Conservation (phyloP, 1,140 invertebrate genomes). For the Drosophila athabasca region DNA sequence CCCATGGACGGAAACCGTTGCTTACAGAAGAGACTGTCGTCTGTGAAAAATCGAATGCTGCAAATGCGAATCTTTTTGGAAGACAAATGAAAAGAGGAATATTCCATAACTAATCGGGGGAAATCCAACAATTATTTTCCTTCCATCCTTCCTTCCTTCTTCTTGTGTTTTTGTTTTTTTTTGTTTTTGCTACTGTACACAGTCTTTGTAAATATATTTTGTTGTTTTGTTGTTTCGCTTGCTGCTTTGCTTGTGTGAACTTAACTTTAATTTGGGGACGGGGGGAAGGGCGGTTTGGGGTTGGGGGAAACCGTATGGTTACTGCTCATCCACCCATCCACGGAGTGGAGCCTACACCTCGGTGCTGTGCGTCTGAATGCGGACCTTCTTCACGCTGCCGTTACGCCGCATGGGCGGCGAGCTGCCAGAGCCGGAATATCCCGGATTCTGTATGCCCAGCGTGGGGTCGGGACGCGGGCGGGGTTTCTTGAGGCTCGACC, state of each 20-base stretch:
- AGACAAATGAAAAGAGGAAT: conserved; percentile 74
- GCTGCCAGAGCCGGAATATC: conserved; percentile 88
- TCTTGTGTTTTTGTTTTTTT: conserved; percentile 31
- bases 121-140: conserved; percentile 28
- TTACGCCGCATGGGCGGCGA: conserved; percentile 91
- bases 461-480: conserved; percentile 85
- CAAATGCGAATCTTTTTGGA: conserved; percentile 59
- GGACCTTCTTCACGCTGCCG: conserved; percentile 93
- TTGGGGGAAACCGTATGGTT: conserved; percentile 12
- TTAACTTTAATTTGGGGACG: conserved; percentile 17
- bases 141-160: conserved; percentile 24
- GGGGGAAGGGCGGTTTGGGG: not conserved
- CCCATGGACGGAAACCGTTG: conserved; percentile 79
- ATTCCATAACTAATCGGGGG: conserved; percentile 44
- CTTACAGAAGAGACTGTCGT: conserved; percentile 46
- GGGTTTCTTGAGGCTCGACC: conserved; percentile 93
- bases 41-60: conserved; percentile 38
- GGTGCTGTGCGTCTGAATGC: conserved; percentile 94
- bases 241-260: conserved; percentile 41
- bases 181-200: conserved; percentile 73
- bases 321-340: not conserved
- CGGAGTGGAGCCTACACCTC: conserved; percentile 86
- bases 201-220: conserved; percentile 67
- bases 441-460: conserved; percentile 93
- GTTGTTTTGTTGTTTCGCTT: conserved; percentile 31